Conservation (phyloP, 2,797 vertebrate species). For the Peromyscus attwateri region DNA sequence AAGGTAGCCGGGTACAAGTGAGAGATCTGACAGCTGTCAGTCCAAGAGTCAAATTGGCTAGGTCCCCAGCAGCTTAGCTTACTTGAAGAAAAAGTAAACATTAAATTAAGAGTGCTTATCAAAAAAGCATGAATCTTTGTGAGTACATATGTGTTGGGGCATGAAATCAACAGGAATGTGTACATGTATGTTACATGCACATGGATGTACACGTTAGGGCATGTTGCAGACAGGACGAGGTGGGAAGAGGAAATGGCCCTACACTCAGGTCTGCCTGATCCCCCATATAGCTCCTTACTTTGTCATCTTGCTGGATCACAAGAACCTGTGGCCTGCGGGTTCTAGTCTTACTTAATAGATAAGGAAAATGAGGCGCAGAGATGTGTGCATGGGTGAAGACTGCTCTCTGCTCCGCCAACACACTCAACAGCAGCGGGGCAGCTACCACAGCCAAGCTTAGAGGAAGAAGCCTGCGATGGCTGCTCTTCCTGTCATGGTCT, state of each 20-base stretch:
- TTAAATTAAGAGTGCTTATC: background rate
- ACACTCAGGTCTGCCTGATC: background rate
- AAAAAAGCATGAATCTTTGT: background rate
- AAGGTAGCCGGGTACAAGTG: background rate
- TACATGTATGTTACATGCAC: accelerated
- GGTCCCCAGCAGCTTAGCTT: background rate
- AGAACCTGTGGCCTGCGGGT: background rate
- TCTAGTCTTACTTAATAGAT: background rate
- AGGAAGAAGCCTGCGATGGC: background rate
- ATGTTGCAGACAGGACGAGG: background rate
- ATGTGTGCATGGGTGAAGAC: accelerated
- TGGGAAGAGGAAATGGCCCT: background rate
- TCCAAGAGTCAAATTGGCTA: background rate
- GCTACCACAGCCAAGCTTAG: background rate
- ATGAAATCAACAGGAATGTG: background rate
- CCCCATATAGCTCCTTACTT: no score
- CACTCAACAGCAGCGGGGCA: background rate
- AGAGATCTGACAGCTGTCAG: background rate
- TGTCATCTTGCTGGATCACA: background rate
- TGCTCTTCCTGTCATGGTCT: background rate
- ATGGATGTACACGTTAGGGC: no score
- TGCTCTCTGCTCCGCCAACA: background rate
- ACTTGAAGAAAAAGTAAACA: background rate
- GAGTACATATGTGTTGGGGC: background rate
- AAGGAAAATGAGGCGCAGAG: background rate